These are phyloP conservation scores for Drosophila birchii DNA, from an alignment of 2,888 invertebrate genomes.

Conservation along the genomic window DNA sequence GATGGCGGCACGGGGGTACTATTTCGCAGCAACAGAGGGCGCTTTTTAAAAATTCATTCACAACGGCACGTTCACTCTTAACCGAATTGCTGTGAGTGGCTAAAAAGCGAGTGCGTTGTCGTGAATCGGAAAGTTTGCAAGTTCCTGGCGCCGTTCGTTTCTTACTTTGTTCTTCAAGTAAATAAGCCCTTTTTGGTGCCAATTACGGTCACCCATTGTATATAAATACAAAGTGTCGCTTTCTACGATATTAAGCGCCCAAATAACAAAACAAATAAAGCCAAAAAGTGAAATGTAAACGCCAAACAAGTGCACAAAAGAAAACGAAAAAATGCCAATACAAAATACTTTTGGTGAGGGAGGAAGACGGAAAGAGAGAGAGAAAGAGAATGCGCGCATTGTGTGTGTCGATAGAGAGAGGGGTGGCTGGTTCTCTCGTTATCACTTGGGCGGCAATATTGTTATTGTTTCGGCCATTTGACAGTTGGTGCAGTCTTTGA, in stretches of 20 bases:
- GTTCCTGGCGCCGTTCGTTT: slow-evolving; percentile 56
- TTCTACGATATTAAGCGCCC: no score
- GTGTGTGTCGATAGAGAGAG: slow-evolving; percentile 15
- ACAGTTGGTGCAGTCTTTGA: slow-evolving; percentile 28
- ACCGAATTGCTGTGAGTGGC: no score
- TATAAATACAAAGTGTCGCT: neutral
- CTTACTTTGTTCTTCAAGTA: slow-evolving; percentile 60
- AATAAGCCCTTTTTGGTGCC: slow-evolving; percentile 17
- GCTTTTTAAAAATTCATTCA: no score
- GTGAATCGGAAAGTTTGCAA: slow-evolving; percentile 63
- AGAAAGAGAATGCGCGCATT: slow-evolving; percentile 12
- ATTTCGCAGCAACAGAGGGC: no score
- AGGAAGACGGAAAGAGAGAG: slow-evolving; percentile 26
- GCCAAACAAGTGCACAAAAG: slow-evolving; percentile 61
- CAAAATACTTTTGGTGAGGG: slow-evolving; percentile 51
- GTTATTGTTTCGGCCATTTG: slow-evolving; percentile 57
- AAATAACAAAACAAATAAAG: neutral
- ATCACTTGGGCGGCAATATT: slow-evolving; percentile 66
- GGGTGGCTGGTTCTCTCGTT: slow-evolving; percentile 39
- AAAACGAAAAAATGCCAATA: slow-evolving; percentile 64
- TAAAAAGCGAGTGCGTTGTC: no score
- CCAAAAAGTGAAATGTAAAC: slow-evolving; percentile 13
- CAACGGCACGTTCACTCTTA: no score
- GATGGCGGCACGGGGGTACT: no score
- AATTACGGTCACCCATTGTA: no score